Evolutionary conservation across 1,140 invertebrate genomes (phyloP).

Genomic region (Zaprionus capensis): DNA sequence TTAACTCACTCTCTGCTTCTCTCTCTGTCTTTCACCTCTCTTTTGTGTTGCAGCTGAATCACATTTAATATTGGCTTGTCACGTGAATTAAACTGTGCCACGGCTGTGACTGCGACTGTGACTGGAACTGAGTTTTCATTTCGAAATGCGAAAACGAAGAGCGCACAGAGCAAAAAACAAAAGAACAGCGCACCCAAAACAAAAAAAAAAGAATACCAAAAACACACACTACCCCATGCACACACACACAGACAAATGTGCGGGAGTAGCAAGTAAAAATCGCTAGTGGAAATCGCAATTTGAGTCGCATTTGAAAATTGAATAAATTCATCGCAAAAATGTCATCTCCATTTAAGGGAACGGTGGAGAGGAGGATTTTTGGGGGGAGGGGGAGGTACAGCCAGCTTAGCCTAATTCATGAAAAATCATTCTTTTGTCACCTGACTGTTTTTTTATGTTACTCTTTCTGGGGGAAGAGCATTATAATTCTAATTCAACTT

Average conservation of each 20-base stretch:
- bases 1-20: background rate
- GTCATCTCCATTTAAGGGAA: constrained; percentile 8
- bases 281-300: constrained; percentile 25
- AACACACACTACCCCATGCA: background rate
- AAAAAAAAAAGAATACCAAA: background rate
- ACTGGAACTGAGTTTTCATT: constrained; percentile 44
- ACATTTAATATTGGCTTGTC: constrained; percentile 79
- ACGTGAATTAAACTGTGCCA: constrained; percentile 77
- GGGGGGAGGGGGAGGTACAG: background rate
- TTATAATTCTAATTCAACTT: background rate
- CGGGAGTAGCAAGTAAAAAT: constrained; percentile 2
- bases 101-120: constrained; percentile 40
- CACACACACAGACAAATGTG: background rate
- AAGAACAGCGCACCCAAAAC: constrained; percentile 7
- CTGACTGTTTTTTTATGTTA: background rate
- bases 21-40: background rate
- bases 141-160: constrained; percentile 48
- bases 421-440: constrained; percentile 36
- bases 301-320: constrained; percentile 26
- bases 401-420: constrained; percentile 23
- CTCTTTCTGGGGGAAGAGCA: background rate
- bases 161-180: constrained; percentile 11
- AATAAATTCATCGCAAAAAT: constrained; percentile 37
- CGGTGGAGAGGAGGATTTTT: background rate
- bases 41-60: constrained; percentile 40